These are phyloP conservation scores for Nibea albiflora DNA, from an alignment of 2,113 vertebrate species.

Conservation along the genomic window DNA sequence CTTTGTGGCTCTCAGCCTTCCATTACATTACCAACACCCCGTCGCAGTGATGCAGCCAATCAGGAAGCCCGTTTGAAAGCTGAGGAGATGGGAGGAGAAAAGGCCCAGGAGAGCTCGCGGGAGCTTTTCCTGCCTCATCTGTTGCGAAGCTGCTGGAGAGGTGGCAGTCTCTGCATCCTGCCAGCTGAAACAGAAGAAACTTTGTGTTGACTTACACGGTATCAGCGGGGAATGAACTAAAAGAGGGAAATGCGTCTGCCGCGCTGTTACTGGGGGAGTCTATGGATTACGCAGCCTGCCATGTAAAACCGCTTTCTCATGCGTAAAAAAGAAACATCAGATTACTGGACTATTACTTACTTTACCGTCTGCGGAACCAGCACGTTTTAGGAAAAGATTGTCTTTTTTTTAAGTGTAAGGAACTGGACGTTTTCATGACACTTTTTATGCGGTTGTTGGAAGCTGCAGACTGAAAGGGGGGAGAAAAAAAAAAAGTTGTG, in stretches of 20 bases:
- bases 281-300: conserved; percentile 24
- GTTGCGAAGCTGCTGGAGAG: conserved; percentile 52
- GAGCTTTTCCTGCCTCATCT: conserved; percentile 58
- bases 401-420: background rate
- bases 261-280: conserved; percentile 3
- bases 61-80: conserved; percentile 31
- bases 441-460: conserved; percentile 7
- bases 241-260: conserved; percentile 5
- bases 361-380: conserved; percentile 18
- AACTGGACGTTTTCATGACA: background rate
- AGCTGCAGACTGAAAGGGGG: background rate
- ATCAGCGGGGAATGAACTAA: conserved; percentile 35
- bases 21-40: background rate
- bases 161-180: conserved; percentile 43
- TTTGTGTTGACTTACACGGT: conserved; percentile 31
- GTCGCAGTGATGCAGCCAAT: conserved; percentile 75
- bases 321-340: conserved; percentile 32
- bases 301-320: conserved; percentile 12
- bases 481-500: background rate
- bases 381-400: background rate
- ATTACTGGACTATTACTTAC: conserved; percentile 34
- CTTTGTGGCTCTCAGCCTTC: background rate
- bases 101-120: conserved; percentile 48
- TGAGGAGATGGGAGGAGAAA: conserved; percentile 72
- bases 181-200: conserved; percentile 60